Base-by-base conservation (phyloP, 2,797 vertebrate species). In the Smutsia temminckii region DNA sequence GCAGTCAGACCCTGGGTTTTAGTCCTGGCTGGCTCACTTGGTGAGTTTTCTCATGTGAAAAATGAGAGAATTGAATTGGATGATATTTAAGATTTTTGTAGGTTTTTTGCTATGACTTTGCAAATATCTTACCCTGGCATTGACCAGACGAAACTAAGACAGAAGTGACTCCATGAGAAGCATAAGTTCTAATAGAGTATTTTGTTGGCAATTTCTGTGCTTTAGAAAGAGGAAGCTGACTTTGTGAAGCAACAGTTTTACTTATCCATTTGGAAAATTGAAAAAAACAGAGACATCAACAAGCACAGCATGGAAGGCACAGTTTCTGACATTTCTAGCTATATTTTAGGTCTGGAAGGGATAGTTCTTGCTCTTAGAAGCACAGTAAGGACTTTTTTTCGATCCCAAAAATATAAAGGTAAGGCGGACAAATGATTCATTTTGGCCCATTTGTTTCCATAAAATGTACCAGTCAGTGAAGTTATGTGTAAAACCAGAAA, bases 201-300 rank as follows among this genome's bases (percentile, higher is more conserved):
- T 55, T 59, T 40, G 42, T 51, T 81, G 72, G 18, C 20, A 57
- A 29, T 85, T 68, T 95, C 61, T 81, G 20, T 85, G 63, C 29
- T 83, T 59, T 55, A 20, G 83, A 72, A 66, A 37, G 32, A 93
- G 55, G 89, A 64, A 32, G 49, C 18, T 69, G 74, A 6, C 20
- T 94, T 85, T 91, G 42, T 32, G 32, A 96, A 91, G 81, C 49
- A 59, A 72, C 25, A 81, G 29, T 85, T 83, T 91, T 66, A 53
- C 61, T 25, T 4, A 10, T 69, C 34, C 57, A 53, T 59, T 91
- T 72, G 83, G 17, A 92, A 55, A 83, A 27, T 20, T 46, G 46
- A 46, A 20, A 72, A n/a, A 32, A 51, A 77, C 16, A 78, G 21
- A 95, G 42, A 25, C 18, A 85, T 32, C 27, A 29, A 27, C 14